A percentile compares a stretch with the other conserved stretches of the same genome.
phyloP scores from a whole-genome alignment of 2,797 vertebrate species.

The Selene dorsalis region DNA sequence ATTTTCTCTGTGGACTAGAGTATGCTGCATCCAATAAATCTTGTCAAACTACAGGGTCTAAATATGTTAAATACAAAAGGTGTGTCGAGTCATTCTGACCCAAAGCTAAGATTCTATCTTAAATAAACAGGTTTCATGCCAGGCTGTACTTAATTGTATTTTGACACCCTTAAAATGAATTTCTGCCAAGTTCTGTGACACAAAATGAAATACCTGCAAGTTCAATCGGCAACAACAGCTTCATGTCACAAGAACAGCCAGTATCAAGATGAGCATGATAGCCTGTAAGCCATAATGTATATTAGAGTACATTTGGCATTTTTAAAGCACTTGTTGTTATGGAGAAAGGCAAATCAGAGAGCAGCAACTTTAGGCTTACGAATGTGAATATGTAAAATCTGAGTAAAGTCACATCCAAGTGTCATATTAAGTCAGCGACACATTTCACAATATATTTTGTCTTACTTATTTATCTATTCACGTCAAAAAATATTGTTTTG shows the following conservation, averaged over 20 bases:
- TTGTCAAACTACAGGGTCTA: background rate
- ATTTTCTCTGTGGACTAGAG: background rate
- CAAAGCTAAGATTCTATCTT: background rate
- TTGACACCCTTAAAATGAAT: constrained; percentile 48
- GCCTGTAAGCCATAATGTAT: constrained; percentile 15
- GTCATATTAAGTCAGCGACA: background rate
- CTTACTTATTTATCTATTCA: background rate
- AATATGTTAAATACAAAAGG: background rate
- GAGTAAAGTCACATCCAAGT: background rate
- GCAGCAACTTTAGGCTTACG: background rate
- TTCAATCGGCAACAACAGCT: constrained; percentile 31
- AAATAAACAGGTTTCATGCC: constrained; percentile 22
- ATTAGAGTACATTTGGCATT: constrained; percentile 25
- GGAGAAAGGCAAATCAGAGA: background rate
- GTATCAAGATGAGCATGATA: constrained; percentile 31
- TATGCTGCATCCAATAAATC: background rate
- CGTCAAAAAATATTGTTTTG: background rate
- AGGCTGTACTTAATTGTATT: constrained; percentile 43
- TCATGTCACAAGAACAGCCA: constrained; percentile 29
- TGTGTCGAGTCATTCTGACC: background rate
- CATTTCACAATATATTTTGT: background rate
- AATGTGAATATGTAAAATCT: background rate
- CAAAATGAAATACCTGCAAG: constrained; percentile 54
- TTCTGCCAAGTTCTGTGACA: constrained; percentile 36
- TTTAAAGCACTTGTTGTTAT: constrained; percentile 14